These are phyloP conservation scores for Ispidina picta DNA, from an alignment of 2,797 vertebrate species.

Conservation along the genomic window DNA sequence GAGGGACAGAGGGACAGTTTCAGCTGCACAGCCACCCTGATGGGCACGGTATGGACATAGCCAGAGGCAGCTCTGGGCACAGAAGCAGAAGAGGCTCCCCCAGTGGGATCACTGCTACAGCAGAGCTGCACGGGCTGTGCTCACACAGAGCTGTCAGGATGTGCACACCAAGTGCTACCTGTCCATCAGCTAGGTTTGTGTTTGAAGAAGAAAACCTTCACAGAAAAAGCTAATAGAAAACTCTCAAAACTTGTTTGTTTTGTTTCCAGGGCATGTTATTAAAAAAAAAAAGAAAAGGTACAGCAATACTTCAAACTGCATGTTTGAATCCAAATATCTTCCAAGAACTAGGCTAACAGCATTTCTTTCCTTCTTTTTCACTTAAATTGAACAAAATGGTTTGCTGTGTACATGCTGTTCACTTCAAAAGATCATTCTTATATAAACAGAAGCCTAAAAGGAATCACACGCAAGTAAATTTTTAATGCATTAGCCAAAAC, in stretches of 20 bases:
- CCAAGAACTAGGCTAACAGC: slow-evolving; percentile 21
- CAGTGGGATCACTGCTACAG: background rate
- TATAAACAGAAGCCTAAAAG: slow-evolving; percentile 29
- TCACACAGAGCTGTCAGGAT: fast-evolving
- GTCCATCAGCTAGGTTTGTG: background rate
- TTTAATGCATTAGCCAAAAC: slow-evolving; percentile 14
- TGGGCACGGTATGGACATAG: fast-evolving
- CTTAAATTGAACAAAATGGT: slow-evolving; percentile 25
- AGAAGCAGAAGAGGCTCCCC: background rate
- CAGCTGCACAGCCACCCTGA: fast-evolving
- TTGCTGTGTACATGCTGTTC: slow-evolving; percentile 3
- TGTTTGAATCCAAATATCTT: background rate
- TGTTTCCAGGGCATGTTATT: background rate
- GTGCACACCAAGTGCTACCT: background rate
- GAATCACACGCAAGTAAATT: slow-evolving; percentile 1
- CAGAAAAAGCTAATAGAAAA: background rate
- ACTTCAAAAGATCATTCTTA: slow-evolving; percentile 47
- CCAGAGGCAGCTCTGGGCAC: background rate
- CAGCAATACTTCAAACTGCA: background rate
- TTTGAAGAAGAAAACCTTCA: background rate
- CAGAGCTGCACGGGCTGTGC: background rate
- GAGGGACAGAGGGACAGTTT: background rate
- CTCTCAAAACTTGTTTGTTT: background rate
- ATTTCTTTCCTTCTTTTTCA: slow-evolving; percentile 16
- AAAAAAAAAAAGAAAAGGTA: background rate